A percentile compares a stretch with the other conserved stretches of the same genome.
These are phyloP conservation scores for Ivindomyrus marchei DNA, from an alignment of 2,113 vertebrate species.

Conservation along the genomic window DNA sequence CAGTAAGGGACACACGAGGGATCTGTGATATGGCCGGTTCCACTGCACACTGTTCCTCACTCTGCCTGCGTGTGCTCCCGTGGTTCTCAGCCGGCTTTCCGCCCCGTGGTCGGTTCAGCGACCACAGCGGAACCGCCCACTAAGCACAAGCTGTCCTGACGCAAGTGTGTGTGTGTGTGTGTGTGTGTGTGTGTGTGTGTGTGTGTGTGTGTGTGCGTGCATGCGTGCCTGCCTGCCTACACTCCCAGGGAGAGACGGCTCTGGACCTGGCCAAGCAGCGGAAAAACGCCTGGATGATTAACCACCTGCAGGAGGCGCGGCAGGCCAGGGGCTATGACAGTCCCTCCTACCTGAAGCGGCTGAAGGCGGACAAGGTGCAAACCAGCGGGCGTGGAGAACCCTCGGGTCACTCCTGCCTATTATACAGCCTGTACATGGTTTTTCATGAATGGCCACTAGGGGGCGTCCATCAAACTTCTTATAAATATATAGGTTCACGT, in stretches of 20 bases:
- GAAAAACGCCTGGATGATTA: slow-evolving; percentile 99
- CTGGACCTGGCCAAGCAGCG: slow-evolving; percentile 96
- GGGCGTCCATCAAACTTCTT: neutral
- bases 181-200: neutral
- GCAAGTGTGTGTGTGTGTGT: neutral
- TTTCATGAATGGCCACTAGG: neutral
- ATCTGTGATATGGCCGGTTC: neutral
- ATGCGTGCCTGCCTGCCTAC: neutral
- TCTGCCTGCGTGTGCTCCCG: neutral
- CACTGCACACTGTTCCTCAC: neutral
- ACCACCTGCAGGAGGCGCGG: slow-evolving; percentile 91
- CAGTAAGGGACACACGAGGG: neutral
- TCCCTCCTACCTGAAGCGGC: slow-evolving; percentile 89
- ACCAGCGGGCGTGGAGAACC: slow-evolving; percentile 70
- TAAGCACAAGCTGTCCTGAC: neutral
- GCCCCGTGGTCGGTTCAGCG: neutral
- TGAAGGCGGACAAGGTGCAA: slow-evolving; percentile 93
- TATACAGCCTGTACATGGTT: neutral
- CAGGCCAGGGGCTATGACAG: slow-evolving; percentile 97
- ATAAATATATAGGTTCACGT: neutral
- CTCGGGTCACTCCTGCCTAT: neutral
- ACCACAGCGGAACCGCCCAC: neutral
- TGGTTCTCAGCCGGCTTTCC: neutral
- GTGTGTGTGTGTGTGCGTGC: neutral
- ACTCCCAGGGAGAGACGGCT: slow-evolving; percentile 82